These are phyloP conservation scores for Teleogryllus oceanicus DNA, from an alignment of 2,888 invertebrate species.

Conservation along the genomic window DNA sequence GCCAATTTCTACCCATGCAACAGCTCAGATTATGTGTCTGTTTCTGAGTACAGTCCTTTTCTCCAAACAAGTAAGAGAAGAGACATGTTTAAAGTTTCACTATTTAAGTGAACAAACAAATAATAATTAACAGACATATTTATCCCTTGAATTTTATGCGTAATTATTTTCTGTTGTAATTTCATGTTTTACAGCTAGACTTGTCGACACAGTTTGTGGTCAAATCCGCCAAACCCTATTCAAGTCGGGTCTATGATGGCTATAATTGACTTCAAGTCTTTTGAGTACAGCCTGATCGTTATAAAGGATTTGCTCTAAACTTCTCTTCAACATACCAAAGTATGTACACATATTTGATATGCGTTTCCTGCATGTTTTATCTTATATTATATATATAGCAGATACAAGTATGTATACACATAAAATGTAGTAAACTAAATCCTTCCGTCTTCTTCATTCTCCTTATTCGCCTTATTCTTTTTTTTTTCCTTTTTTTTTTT, in stretches of 20 bases:
- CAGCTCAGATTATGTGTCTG: constrained; percentile 23
- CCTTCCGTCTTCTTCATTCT: too few species aligned
- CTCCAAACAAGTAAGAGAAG: constrained; percentile 27
- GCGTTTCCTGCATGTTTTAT: neutral
- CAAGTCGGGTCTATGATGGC: neutral
- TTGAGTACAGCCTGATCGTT: constrained; percentile 34
- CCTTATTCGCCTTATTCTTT: too few species aligned
- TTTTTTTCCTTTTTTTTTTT: too few species aligned
- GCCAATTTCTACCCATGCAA: neutral
- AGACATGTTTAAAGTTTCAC: too few species aligned
- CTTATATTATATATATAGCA: too few species aligned
- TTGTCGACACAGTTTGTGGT: neutral
- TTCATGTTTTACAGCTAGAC: too few species aligned
- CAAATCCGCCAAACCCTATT: neutral
- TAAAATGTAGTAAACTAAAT: too few species aligned
- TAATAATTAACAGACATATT: too few species aligned
- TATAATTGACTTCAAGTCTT: neutral
- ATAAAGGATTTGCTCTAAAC: constrained; percentile 59
- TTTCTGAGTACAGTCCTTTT: constrained; percentile 22
- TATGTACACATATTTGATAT: constrained; percentile 40
- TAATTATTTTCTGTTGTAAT: too few species aligned
- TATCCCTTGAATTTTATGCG: too few species aligned
- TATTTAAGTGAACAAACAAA: too few species aligned
- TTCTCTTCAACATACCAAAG: constrained; percentile 56
- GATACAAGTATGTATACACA: too few species aligned